Percentiles rank a stretch among this genome's conserved stretches.
phyloP scores from a whole-genome alignment of 2,113 vertebrate genomes.

The Dermatemys mawii region DNA sequence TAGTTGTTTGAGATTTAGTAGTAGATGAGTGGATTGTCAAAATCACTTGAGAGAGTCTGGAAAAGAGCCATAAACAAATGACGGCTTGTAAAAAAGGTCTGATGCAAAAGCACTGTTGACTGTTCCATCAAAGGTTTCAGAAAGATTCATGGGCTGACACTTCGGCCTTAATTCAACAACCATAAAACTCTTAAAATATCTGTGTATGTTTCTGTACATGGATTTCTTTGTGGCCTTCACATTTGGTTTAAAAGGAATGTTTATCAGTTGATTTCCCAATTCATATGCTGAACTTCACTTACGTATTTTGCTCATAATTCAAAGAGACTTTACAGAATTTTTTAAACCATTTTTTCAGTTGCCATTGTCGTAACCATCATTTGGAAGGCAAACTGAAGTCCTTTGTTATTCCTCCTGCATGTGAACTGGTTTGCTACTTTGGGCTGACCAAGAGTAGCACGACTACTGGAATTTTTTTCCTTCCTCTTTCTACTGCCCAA shows the following conservation, averaged over 20 bases:
- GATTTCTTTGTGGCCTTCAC: background rate
- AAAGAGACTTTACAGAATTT: background rate
- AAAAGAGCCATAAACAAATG: background rate
- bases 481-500: background rate
- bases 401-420: background rate
- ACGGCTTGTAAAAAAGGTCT: background rate
- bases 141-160: slow-evolving; percentile 7
- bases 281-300: background rate
- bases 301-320: background rate
- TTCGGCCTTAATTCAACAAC: background rate
- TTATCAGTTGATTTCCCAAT: background rate
- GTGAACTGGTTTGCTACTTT: background rate
- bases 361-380: background rate
- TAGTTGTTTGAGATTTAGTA: background rate
- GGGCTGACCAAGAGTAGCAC: background rate
- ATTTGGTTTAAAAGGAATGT: background rate
- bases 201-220: background rate
- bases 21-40: background rate
- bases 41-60: background rate
- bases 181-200: background rate
- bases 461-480: background rate
- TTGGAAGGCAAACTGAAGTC: slow-evolving; percentile 18
- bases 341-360: background rate
- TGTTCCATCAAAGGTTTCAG: slow-evolving; percentile 2
- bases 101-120: background rate